Evolutionary conservation across 2,797 vertebrate genomes (phyloP).

Genomic region (Argyrosomus regius): DNA sequence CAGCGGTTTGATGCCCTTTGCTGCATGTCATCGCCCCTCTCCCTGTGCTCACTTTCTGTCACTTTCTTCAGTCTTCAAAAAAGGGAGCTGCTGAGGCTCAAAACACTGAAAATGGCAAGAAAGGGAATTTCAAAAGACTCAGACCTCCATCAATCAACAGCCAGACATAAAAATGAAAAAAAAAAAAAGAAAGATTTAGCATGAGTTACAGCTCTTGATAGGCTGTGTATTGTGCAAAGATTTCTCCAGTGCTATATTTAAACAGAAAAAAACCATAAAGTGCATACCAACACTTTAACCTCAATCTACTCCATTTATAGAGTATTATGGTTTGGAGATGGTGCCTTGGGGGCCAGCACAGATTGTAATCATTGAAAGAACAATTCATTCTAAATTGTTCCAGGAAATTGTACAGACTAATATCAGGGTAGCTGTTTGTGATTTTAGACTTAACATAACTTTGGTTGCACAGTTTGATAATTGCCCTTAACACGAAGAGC

Average conservation of each 20-base stretch:
- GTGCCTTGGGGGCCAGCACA: slow-evolving; percentile 4
- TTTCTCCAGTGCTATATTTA: slow-evolving; percentile 9
- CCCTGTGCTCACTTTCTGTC: too few species aligned
- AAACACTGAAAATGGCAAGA: slow-evolving; percentile 25
- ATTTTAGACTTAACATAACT: slow-evolving; percentile 32
- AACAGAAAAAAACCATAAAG: not conserved
- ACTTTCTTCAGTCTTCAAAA: too few species aligned
- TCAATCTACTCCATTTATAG: not conserved
- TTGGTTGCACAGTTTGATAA: slow-evolving; percentile 37
- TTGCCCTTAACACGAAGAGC: slow-evolving; percentile 35
- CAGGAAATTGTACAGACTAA: slow-evolving; percentile 38
- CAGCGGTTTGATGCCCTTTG: too few species aligned
- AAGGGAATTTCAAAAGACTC: slow-evolving; percentile 27
- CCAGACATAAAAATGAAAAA: slow-evolving; percentile 12
- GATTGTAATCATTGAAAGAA: slow-evolving; percentile 43
- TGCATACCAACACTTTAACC: slow-evolving; percentile 12
- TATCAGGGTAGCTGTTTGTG: slow-evolving; percentile 18
- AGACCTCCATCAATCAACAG: slow-evolving; percentile 25
- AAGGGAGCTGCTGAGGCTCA: not conserved
- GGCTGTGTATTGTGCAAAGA: slow-evolving; percentile 9
- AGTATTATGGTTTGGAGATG: slow-evolving; percentile 24
- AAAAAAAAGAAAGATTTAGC: not conserved
- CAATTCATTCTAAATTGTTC: slow-evolving; percentile 54
- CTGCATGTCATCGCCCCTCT: too few species aligned
- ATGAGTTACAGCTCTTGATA: slow-evolving; percentile 1